Base-by-base conservation (phyloP, 2,797 vertebrate genomes). In the Sebastes matsubarae region DNA sequence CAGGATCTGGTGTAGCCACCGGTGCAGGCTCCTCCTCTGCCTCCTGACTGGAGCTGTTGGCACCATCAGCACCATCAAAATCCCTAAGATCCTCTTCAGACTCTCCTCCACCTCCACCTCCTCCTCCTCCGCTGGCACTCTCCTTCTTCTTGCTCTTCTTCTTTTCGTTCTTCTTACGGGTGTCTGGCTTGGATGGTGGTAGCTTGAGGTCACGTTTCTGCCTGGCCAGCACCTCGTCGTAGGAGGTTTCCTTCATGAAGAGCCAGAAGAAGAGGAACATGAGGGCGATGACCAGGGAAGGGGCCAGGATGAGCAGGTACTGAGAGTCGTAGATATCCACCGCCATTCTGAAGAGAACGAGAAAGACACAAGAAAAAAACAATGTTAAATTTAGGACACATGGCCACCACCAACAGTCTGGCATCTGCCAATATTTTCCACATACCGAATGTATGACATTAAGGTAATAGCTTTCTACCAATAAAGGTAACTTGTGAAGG, bases 241-340 rank as follows among this genome's bases (percentile, higher is more conserved):
- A 99, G 2, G 98, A 97, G 8, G 99, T 99, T 94, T 99, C 98
- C 91, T 98, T 99, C 97, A 99, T 99, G 94, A 99, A 99, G 89
- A 99, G 97, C 97, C 98, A 99, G 95, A 99, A 99, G 95, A 99
- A 99, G 81, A 99, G 97, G 94, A 99, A 99, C 95, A 99, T 98
- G 86, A 98, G 96, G 65, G 96, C 96, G 36, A 99, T 97, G 86
- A 99, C 97, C 89, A 99, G 95, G 20, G 97, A 96, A 84, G 98
- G 98, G 84, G 98, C 96, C 93, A 99, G 96, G 94, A 99, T 94
- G 88, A 99, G 96, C 72, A 99, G 97, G 96, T 98, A 99, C 88
- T 98, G 97, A 29, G 97, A 99, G 94, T 99, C 98, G 0, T 97
- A 98, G 91, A 99, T 96, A 91, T 99, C 99, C 97, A 99, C 95